A percentile compares a stretch with the other conserved stretches of the same genome.
Evolutionary conservation across 2,888 invertebrate species (phyloP).

Genomic region (Caprella mutica): DNA sequence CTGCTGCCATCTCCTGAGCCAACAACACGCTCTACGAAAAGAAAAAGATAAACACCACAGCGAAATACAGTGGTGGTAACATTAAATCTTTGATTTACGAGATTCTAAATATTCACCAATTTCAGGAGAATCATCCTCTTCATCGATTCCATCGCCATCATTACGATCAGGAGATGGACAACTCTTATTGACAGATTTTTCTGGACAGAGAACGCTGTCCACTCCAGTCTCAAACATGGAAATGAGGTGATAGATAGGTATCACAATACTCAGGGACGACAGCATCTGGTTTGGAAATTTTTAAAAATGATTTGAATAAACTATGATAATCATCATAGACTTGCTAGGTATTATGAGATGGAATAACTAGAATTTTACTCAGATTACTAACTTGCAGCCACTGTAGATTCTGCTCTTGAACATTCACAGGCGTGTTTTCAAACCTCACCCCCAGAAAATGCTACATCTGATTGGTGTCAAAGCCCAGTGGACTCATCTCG

Average conservation of each 20-base stretch:
- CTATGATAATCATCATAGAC: background rate
- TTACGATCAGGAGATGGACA: background rate
- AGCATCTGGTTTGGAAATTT: constrained; percentile 45
- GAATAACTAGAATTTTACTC: no score
- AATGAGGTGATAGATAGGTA: constrained; percentile 75
- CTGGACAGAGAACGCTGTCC: constrained; percentile 6
- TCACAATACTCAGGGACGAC: constrained; percentile 75
- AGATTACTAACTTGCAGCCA: constrained; percentile 61
- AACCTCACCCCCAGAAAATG: constrained; percentile 82
- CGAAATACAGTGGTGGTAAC: no score
- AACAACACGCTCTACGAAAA: background rate
- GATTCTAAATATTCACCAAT: background rate
- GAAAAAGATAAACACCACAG: no score
- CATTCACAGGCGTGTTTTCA: constrained; percentile 62
- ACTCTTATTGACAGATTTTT: background rate
- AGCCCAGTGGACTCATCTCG: constrained; percentile 86
- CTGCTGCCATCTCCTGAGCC: constrained; percentile 5
- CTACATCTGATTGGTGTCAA: constrained; percentile 88
- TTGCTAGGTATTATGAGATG: no score
- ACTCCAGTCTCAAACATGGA: constrained; percentile 83
- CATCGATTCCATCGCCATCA: background rate
- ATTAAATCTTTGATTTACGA: no score
- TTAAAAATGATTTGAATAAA: background rate
- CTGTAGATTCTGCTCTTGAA: constrained; percentile 74
- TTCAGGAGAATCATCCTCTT: background rate